Evolutionary conservation across 2,113 vertebrate genomes (phyloP).

Genomic region (Numida meleagris): DNA sequence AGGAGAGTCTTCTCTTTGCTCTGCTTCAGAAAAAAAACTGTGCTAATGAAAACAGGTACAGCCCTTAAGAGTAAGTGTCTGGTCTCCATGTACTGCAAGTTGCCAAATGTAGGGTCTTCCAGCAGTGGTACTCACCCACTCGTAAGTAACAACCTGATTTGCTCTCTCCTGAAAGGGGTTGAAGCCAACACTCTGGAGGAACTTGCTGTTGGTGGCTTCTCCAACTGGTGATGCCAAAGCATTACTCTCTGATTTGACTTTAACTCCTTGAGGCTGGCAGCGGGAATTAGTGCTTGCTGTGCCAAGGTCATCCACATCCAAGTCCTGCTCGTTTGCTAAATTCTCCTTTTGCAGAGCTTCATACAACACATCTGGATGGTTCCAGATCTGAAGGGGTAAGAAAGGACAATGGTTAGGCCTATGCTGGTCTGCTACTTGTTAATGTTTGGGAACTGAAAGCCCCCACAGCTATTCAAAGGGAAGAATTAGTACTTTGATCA

Average conservation of each 20-base stretch:
- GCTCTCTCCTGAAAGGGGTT: slow-evolving; percentile 91
- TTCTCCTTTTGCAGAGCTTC: slow-evolving; percentile 97
- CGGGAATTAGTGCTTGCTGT: slow-evolving; percentile 80
- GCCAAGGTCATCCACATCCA: slow-evolving; percentile 94
- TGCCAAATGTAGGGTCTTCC: background rate
- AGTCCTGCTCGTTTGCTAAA: slow-evolving; percentile 93
- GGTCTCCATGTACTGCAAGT: background rate
- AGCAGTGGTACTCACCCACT: slow-evolving; percentile 87
- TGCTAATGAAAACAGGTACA: background rate
- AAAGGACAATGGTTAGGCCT: background rate
- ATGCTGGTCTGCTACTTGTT: background rate
- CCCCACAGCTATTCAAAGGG: background rate
- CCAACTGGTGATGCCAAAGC: slow-evolving; percentile 78
- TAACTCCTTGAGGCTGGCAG: slow-evolving; percentile 85
- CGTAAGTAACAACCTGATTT: slow-evolving; percentile 97
- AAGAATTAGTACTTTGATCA: background rate
- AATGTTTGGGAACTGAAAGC: background rate
- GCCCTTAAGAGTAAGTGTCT: background rate
- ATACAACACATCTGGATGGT: slow-evolving; percentile 96
- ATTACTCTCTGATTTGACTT: slow-evolving; percentile 84
- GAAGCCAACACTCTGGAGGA: slow-evolving; percentile 82
- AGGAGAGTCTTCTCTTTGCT: background rate
- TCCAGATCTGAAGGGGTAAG: slow-evolving; percentile 90
- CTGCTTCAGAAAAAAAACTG: background rate
- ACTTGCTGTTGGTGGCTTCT: slow-evolving; percentile 89